Base-by-base conservation (phyloP, 1,140 invertebrate species). In the Drosophila suzukii region DNA sequence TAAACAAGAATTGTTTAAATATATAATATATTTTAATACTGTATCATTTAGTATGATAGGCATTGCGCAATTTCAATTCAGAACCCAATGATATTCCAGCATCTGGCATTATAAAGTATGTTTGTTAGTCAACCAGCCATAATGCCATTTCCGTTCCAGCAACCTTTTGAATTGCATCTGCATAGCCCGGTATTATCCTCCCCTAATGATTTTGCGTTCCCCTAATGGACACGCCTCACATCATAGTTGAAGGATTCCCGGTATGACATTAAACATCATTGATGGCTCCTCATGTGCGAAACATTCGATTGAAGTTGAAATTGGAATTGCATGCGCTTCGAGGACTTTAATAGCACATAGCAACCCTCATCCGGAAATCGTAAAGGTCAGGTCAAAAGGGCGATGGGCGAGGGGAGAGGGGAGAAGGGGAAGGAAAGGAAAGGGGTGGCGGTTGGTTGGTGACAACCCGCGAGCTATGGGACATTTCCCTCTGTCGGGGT, bases 181-280 rank as follows among this genome's bases (percentile, higher is more conserved):
- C 41, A 63, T 55, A 34, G 15, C 20, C n/a, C 10, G 27, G 53
- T 62, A 53, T 41, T 17, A 41, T 36, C 32, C 36, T 68, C 65
- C 61, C 61, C 38, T 68, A 68, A 68, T 68, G 65, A 65, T 65
- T 44, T 13, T 24, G 62, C 55, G 38, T 38, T 59, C 43, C 55
- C 55, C 47, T 68, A 65, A 68, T 68, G 65, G 65, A 49, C 47
- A 66, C 46, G 65, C 65, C 58, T 65, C 38, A 63, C 65, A 68
- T 66, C 65, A 55, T 67, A 70, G 49, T 67, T 72, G 67, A 71
- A 30, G 68, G 51, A 72, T 72, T 58, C 67, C 38, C 34, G 13
- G 24, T 41, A 34, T 71, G 66, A 50, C 66, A 71, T 72, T 71
- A 72, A 71, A 71, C 65, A 71, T 72, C 68, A 72, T 72, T 72